These are phyloP conservation scores for Andinoacara biseriatus DNA, from an alignment of 2,113 vertebrate genomes.

Conservation along the genomic window DNA sequence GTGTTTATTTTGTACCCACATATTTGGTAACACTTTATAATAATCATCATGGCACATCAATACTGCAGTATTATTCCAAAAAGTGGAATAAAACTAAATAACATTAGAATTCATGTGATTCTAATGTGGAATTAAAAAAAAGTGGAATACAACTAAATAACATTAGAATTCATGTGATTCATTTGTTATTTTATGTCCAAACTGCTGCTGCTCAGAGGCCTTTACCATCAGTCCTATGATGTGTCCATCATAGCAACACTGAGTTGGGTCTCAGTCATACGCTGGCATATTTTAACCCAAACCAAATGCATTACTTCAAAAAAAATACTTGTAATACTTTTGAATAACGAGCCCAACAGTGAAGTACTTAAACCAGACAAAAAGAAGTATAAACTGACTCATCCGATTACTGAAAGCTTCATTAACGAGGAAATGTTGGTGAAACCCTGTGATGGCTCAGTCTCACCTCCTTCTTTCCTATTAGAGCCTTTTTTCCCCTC, in stretches of 20 bases:
- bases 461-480: not conserved
- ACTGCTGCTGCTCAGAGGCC: not conserved
- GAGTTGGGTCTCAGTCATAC: no score
- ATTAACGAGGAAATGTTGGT: not conserved
- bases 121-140: no score
- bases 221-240: not conserved
- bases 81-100: not conserved
- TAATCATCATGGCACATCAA: not conserved
- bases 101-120: no score
- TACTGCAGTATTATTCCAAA: not conserved
- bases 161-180: no score
- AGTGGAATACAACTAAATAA: not conserved
- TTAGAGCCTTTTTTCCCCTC: not conserved
- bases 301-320: no score
- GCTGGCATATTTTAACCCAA: no score
- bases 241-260: no score
- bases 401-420: not conserved
- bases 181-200: not conserved
- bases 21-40: not conserved
- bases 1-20: not conserved
- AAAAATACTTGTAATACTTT: not conserved
- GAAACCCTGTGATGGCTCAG: not conserved
- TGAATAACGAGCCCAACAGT: constrained; percentile 1
- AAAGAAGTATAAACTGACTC: not conserved
- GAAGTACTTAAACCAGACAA: not conserved